phyloP scores from a whole-genome alignment of 2,888 invertebrate genomes.

The Hypomecis atomaria region DNA sequence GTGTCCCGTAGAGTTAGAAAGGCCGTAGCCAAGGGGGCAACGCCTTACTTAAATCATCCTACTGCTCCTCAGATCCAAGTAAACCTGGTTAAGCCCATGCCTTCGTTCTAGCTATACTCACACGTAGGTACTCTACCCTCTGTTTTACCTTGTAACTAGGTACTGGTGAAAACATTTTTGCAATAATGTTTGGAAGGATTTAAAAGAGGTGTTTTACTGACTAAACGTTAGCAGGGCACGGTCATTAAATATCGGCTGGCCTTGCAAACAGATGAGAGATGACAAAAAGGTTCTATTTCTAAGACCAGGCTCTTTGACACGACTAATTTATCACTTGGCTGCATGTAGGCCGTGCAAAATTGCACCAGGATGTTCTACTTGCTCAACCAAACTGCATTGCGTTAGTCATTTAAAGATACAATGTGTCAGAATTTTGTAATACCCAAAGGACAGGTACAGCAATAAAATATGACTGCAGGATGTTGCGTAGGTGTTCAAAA shows the following conservation, averaged over 20 bases:
- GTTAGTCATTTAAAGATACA: slow-evolving; percentile 23
- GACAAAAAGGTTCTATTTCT: background rate
- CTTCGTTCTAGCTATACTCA: no score
- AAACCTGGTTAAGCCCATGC: no score
- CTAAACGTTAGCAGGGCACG: no score
- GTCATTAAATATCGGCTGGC: background rate
- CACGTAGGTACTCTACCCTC: no score
- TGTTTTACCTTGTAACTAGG: no score
- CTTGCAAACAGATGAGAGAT: background rate
- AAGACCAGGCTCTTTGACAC: background rate
- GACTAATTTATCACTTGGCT: background rate
- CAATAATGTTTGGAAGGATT: no score
- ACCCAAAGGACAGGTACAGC: background rate
- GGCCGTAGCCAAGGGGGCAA: no score
- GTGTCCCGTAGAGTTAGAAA: no score
- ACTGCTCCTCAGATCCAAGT: no score
- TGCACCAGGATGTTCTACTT: slow-evolving; percentile 16
- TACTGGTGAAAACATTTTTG: no score
- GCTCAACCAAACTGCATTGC: slow-evolving; percentile 16
- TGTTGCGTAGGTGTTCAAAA: slow-evolving; percentile 4
- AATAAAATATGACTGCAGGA: slow-evolving; percentile 14
- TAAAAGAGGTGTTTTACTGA: no score
- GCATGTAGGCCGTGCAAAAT: background rate
- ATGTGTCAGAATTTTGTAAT: slow-evolving; percentile 16
- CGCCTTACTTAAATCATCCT: no score